Base-by-base conservation (phyloP, 2,888 invertebrate genomes). In the Prostheceraeus crozeri region DNA sequence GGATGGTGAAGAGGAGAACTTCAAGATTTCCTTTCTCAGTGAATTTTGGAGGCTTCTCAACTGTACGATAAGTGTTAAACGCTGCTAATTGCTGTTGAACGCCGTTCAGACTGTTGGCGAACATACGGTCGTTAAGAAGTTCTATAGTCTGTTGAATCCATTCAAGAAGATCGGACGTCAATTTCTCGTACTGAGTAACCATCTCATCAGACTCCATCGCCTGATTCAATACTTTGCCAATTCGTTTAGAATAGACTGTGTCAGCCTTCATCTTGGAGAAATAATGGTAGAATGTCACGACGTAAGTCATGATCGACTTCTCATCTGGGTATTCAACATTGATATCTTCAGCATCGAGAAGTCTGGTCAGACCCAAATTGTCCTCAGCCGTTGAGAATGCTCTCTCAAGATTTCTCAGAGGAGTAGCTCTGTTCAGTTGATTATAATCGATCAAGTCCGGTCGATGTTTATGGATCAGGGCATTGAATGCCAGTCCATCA, bases 261-360 rank as follows among this genome's bases (percentile, higher is more conserved):
- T 93, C 94, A 76, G 90, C 89, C 81, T 93, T 94, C 84, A 93
- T 84, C 78, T 94, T 94, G 69, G 91, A 91, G 82, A 96, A 94
- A 83, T 96, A 98, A 77, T 99, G 98, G 79, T 99, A 99, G 79
- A 96, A 98, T 1, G 98, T 98, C 64, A 98, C 98, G 64, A 99
- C 96, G 73, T 99, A 99, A 0, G 98, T 98, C 71, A 98, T 98
- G 75, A 98, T 96, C 0, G 96, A 98, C 77, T 98, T 98, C 80
- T 99, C 98, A 73, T 99, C 98, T 0, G 98, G 98, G 77, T 90
- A 89, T 73, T 98, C 98, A 40, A 98, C 94, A 72, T 87, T 93
- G 52, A 99, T 89, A 80, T 94, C 90, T 84, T 61, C 60, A 28
- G 62, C 31, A 57, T 65, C 65, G 8, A 66, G 57, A 16, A 62